Evolutionary conservation across 2,113 vertebrate genomes (phyloP), one percentile per base, ranked within the genome.

Genomic region (Carassius gibelio): DNA sequence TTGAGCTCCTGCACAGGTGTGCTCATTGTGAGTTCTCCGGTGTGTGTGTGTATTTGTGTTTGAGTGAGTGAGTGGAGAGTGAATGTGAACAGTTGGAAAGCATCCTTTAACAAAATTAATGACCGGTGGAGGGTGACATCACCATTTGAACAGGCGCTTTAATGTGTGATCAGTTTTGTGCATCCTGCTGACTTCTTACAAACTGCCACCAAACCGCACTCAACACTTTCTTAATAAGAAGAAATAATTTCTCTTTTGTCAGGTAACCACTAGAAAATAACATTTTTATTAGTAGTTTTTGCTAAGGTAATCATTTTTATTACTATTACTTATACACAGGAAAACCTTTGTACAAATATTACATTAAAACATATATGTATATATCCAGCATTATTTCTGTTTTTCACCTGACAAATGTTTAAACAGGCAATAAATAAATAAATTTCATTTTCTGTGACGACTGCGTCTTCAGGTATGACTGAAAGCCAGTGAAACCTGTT

Each of bases 121-220:
- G 86, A 84, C 81, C 21, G 34, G 55, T 26, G 45, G 72, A 86
- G 84, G 78, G 38, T 42, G 84, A 69, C 77, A 83, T 77, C 86
- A 75, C 62, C n/a, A 8, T 86, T 82, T 87, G 66, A 87, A 77
- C 57, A 7, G 84, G 42, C 26, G 55, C 76, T 89, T 87, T 90
- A 90, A 90, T 82, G 81, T 50, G 48, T 84, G 82, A 90, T 90
- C 87, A 87, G 88, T 90, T 77, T 75, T 69, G 61, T 19, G 76
- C 83, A 77, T 87, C 86, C 86, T 88, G 90, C 91, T 91, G 90
- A 91, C 88, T 85, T 57, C 86, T 89, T 89, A 87, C 85, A 89
- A 81, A 88, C 71, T 82, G 79, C 78, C 78, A 59, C 64, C 69
- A 80, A 59, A 89, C 82, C 62, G 23, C 23, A 30, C 68, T 81